phyloP scores from a whole-genome alignment of 2,113 vertebrate species.

The Litocranius walleri region DNA sequence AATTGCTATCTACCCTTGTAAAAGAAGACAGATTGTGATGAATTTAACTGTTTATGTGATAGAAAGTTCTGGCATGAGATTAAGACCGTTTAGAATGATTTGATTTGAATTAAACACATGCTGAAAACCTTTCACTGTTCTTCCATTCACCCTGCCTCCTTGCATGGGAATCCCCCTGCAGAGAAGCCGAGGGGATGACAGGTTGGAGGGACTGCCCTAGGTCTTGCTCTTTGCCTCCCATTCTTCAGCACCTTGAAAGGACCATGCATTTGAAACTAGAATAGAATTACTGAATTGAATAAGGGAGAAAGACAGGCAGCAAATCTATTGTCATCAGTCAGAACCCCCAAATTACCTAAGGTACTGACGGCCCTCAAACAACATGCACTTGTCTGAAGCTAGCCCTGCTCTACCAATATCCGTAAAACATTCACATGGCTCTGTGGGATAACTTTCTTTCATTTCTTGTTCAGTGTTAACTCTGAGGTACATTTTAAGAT shows the following conservation, averaged over 20 bases:
- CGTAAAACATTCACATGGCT: too few species aligned
- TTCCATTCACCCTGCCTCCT: not conserved
- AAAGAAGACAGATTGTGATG: not conserved
- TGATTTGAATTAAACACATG: not conserved
- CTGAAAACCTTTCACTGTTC: not conserved
- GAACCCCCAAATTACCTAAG: not conserved
- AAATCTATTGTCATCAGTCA: not conserved
- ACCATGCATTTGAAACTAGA: not conserved
- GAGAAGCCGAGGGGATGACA: not conserved
- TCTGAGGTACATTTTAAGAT: not conserved
- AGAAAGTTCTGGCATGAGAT: not conserved
- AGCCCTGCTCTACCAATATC: not conserved
- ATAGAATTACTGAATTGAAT: not conserved
- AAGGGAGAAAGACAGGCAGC: not conserved
- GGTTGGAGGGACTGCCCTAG: not conserved
- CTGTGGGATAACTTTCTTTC: not conserved
- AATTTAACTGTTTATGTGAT: not conserved
- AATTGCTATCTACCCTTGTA: too few species aligned
- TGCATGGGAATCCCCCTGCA: not conserved
- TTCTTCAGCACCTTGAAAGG: not conserved
- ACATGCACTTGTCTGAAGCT: not conserved
- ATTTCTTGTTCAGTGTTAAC: not conserved
- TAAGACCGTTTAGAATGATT: not conserved
- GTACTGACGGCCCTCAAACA: not conserved
- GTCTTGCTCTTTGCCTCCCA: not conserved